Percentiles rank a stretch among this genome's conserved stretches.
These are phyloP conservation scores for Drosophila ironensis DNA, from an alignment of 1,140 invertebrate species.

Conservation along the genomic window DNA sequence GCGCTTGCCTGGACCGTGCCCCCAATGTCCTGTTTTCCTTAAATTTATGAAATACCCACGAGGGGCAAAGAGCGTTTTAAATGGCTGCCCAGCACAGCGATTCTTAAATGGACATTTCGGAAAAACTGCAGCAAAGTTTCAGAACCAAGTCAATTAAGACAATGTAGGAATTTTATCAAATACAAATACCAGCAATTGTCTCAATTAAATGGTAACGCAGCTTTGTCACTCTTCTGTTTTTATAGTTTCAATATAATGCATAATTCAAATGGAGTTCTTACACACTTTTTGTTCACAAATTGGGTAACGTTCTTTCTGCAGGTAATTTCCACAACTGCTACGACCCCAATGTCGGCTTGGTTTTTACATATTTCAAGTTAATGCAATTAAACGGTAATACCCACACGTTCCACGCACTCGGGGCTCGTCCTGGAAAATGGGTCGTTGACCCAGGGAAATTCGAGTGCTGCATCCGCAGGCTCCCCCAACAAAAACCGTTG, in stretches of 20 bases:
- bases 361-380: slow-evolving; percentile 60
- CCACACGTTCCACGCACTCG: slow-evolving; percentile 45
- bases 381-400: slow-evolving; percentile 65
- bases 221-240: no score
- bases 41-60: slow-evolving; percentile 37
- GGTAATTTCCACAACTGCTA: no score
- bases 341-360: slow-evolving; percentile 17
- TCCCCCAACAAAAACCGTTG: slow-evolving; percentile 25
- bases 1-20: slow-evolving; percentile 3
- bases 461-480: background rate
- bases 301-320: no score
- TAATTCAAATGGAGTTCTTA: background rate
- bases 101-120: slow-evolving; percentile 40
- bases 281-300: no score
- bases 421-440: background rate
- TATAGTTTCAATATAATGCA: background rate
- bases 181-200: background rate
- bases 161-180: background rate
- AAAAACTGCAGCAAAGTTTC: background rate
- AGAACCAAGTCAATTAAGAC: background rate
- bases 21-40: slow-evolving; percentile 21
- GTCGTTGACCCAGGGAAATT: slow-evolving; percentile 9
- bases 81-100: slow-evolving; percentile 24
- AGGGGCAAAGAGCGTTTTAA: slow-evolving; percentile 10
- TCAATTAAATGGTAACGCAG: slow-evolving; percentile 6